phyloP scores from a whole-genome alignment of 1,140 invertebrate species.

The Macrotrachela quadricornifera region DNA sequence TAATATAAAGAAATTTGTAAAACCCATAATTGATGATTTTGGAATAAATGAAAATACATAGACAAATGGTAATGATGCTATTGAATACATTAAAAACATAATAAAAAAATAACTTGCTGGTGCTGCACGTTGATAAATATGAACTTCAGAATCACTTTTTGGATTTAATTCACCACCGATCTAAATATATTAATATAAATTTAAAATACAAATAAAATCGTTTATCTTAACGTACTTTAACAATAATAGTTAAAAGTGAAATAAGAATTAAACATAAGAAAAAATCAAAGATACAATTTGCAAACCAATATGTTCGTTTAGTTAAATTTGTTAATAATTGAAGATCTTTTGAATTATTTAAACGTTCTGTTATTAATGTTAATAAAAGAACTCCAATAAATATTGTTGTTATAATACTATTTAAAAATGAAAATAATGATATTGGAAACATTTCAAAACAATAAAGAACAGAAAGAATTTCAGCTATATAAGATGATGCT shows the following conservation, averaged over 20 bases:
- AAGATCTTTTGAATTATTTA: constrained; percentile 4
- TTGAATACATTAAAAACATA: too few species aligned
- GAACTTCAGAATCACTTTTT: too few species aligned
- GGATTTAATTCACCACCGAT: too few species aligned
- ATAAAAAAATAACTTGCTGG: too few species aligned
- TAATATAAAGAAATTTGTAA: too few species aligned
- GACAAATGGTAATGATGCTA: too few species aligned
- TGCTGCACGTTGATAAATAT: too few species aligned
- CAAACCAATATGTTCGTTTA: constrained; percentile 1
- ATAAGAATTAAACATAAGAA: background rate
- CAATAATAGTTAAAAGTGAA: background rate
- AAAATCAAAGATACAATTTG: constrained; percentile 6
- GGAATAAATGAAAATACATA: too few species aligned
- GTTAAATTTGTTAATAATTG: constrained; percentile 1
- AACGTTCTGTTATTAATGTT: background rate
- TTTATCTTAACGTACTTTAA: too few species aligned
- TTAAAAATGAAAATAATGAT: constrained; percentile 4
- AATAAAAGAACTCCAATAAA: background rate
- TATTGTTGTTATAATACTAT: constrained; percentile 1
- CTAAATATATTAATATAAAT: too few species aligned
- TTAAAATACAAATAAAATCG: too few species aligned
- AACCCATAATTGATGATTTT: too few species aligned
- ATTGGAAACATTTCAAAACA: constrained; percentile 4
- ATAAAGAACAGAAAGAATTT: background rate
- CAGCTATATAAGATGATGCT: background rate